These are phyloP conservation scores for Amphipoea lucens DNA, from an alignment of 2,888 invertebrate species.

Conservation along the genomic window DNA sequence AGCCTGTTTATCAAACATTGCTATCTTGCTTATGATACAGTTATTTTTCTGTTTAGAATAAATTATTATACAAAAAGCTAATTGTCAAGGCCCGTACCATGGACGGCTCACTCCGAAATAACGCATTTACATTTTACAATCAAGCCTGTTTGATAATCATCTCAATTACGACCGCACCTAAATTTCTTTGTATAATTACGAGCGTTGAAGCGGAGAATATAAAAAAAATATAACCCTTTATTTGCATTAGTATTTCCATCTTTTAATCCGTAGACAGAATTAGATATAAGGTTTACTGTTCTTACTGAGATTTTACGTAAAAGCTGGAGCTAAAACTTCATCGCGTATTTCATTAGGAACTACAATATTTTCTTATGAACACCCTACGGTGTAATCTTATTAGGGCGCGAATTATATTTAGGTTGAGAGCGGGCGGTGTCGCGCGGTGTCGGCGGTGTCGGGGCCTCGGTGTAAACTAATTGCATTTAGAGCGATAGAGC, in stretches of 20 bases:
- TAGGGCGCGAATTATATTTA: constrained; percentile 87
- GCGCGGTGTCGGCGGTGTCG: constrained; percentile 81
- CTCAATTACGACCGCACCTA: constrained; percentile 62
- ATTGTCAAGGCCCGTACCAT: constrained; percentile 35
- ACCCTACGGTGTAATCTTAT: constrained; percentile 83
- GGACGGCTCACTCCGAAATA: constrained; percentile 43
- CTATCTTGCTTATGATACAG: constrained; percentile 8
- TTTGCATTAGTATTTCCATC: constrained; percentile 54
- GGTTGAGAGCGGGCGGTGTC: constrained; percentile 82
- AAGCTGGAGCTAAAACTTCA: constrained; percentile 64
- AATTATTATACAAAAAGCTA: constrained; percentile 45
- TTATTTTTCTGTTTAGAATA: constrained; percentile 35
- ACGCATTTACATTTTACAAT: constrained; percentile 66
- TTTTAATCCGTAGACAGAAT: constrained; percentile 56
- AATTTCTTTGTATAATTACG: constrained; percentile 67
- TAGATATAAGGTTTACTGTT: constrained; percentile 32
- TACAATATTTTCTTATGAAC: constrained; percentile 85
- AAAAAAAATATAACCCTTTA: constrained; percentile 54
- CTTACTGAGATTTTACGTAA: constrained; percentile 45
- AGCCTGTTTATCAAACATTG: constrained; percentile 8
- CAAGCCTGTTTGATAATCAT: constrained; percentile 66
- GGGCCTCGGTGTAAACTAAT: constrained; percentile 83
- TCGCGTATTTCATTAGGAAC: constrained; percentile 74
- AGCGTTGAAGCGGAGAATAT: constrained; percentile 45
- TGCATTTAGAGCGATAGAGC: constrained; percentile 87